phyloP scores from a whole-genome alignment of 2,888 invertebrate species.

The Pollenia angustigena region DNA sequence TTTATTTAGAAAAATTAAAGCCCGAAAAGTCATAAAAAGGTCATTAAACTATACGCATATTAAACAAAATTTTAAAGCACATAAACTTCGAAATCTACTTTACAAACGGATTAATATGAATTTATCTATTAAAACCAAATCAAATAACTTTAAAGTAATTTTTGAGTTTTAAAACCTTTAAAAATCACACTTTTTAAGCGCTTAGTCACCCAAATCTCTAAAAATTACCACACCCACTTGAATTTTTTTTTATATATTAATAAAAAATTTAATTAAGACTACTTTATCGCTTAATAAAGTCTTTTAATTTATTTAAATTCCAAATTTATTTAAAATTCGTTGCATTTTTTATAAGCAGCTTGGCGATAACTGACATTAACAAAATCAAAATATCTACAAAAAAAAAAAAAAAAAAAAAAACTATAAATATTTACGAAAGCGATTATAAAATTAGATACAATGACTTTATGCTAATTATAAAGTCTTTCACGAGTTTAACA shows the following conservation, averaged over 20 bases:
- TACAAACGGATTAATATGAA: no score
- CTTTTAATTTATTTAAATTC: constrained; percentile 38
- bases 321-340: background rate
- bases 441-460: constrained; percentile 35
- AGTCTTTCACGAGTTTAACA: background rate
- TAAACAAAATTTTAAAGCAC: background rate
- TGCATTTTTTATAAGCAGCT: no score
- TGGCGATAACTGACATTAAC: no score
- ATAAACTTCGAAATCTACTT: background rate
- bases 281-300: constrained; percentile 22
- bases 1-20: no score
- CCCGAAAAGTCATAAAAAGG: background rate
- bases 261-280: background rate
- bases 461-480: constrained; percentile 53
- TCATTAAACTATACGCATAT: background rate
- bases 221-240: constrained; percentile 6
- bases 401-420: background rate
- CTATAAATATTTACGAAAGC: background rate
- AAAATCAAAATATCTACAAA: background rate
- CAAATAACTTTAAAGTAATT: background rate
- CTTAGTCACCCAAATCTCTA: background rate
- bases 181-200: background rate
- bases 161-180: background rate
- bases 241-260: background rate
- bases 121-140: no score